These are phyloP conservation scores for Ectropis grisescens DNA, from an alignment of 1,140 invertebrate genomes.

Conservation along the genomic window DNA sequence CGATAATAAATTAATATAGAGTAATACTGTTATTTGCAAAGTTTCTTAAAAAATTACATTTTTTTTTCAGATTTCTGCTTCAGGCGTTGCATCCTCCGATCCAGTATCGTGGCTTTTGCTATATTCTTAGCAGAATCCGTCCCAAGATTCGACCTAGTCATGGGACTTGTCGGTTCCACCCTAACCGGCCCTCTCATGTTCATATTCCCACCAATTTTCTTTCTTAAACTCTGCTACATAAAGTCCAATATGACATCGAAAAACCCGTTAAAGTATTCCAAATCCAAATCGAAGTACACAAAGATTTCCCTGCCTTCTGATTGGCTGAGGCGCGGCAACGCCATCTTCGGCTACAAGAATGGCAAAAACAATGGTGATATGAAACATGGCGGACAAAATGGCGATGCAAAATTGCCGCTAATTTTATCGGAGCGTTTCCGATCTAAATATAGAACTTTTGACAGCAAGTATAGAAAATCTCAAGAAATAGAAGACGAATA, in stretches of 20 bases:
- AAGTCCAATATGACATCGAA: constrained; percentile 14
- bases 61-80: constrained; percentile 81
- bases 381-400: constrained; percentile 10
- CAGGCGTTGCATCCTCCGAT: constrained; percentile 81
- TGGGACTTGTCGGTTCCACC: constrained; percentile 88
- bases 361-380: constrained; percentile 2
- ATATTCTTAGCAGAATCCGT: constrained; percentile 86
- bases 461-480: constrained; percentile 13
- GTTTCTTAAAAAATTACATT: not conserved
- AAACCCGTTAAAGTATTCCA: no score
- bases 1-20: no score
- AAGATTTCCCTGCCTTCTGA: no score
- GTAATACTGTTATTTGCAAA: no score
- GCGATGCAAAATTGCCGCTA: not conserved
- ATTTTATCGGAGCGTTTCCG: no score
- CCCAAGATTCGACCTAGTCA: constrained; percentile 90
- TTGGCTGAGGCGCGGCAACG: no score
- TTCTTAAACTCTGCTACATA: constrained; percentile 73
- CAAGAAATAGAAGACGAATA: constrained; percentile 21
- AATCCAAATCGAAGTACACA: no score
- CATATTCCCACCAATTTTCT: constrained; percentile 87
- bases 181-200: constrained; percentile 89
- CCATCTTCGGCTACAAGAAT: no score
- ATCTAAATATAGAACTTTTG: constrained; percentile 44
- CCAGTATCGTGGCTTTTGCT: constrained; percentile 77